phyloP scores from a whole-genome alignment of 37 sponge, comb jelly and placozoan species.

The Bolinopsis microptera region DNA sequence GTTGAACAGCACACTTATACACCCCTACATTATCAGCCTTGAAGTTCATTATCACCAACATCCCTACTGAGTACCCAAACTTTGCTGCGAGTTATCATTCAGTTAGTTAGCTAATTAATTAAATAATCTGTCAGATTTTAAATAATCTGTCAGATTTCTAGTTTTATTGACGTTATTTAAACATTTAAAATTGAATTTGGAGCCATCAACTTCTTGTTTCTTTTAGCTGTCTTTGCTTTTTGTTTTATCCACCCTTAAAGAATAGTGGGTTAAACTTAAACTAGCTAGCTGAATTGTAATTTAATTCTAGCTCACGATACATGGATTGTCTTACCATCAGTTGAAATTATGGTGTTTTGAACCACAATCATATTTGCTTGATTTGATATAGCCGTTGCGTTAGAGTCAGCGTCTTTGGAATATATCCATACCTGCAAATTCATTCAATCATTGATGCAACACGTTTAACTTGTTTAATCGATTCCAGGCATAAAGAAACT shows the following conservation, averaged over 20 bases:
- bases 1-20: background rate
- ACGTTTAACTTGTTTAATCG: no score
- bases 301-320: no score
- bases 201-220: no score
- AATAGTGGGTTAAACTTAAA: no score
- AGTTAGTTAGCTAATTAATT: no score
- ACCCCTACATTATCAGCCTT: background rate
- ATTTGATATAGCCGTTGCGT: background rate
- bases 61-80: background rate
- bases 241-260: no score
- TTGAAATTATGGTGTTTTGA: constrained; percentile 3
- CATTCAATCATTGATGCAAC: no score
- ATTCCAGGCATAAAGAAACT: no score
- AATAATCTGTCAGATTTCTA: background rate
- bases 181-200: background rate
- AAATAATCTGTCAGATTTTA: background rate
- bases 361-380: constrained; percentile 4
- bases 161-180: background rate
- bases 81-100: background rate
- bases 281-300: no score
- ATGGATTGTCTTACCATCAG: background rate
- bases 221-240: no score
- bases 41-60: constrained; percentile 8
- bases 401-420: background rate
- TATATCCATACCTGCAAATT: background rate